phyloP scores from a whole-genome alignment of 2,888 invertebrate species.

The Sesamia inferens region DNA sequence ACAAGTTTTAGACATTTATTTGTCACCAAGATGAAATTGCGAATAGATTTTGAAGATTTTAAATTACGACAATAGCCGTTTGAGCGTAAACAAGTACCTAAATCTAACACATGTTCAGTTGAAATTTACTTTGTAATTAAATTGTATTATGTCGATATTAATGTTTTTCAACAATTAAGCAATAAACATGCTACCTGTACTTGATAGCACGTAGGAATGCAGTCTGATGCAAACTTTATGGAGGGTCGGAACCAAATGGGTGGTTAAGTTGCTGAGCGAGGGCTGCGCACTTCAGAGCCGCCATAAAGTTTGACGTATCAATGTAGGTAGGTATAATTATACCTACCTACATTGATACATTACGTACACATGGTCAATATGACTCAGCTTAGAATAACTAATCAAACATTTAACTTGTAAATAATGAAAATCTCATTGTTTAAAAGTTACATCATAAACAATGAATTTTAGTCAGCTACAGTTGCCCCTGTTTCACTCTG shows the following conservation, averaged over 20 bases:
- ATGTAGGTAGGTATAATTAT: no score
- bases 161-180: not conserved
- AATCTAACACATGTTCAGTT: not conserved
- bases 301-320: no score
- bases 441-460: conserved; percentile 27
- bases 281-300: no score
- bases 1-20: no score
- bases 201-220: not conserved
- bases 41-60: no score
- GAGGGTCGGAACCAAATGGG: no score
- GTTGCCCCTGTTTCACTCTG: no score
- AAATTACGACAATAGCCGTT: no score
- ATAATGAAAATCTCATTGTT: conserved; percentile 10
- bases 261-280: no score
- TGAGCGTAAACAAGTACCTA: no score
- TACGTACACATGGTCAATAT: conserved; percentile 16
- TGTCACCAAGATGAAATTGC: no score
- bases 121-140: conserved; percentile 6
- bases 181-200: not conserved
- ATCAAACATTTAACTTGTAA: not conserved
- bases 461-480: not conserved
- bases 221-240: not conserved
- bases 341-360: no score
- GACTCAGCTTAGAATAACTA: conserved; percentile 15
- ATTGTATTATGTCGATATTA: not conserved